phyloP scores from a whole-genome alignment of 2,888 invertebrate genomes.

The Harpagoxenus sublaevis region DNA sequence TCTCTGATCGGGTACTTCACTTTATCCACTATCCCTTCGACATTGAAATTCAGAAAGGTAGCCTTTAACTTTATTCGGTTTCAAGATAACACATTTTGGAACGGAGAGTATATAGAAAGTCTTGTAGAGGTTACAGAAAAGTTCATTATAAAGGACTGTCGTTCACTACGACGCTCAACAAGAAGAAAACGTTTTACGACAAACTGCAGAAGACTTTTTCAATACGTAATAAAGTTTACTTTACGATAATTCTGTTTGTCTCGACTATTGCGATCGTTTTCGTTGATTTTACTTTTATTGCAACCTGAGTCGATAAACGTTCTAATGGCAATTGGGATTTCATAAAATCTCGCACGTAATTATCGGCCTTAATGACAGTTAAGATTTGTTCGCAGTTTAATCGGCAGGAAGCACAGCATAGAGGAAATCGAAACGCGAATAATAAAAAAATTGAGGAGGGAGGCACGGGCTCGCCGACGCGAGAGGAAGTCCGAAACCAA shows the following conservation, averaged over 20 bases:
- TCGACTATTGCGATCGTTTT: slow-evolving; percentile 2
- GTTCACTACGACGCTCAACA: not conserved
- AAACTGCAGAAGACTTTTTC: slow-evolving; percentile 15
- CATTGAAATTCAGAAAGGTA: slow-evolving; percentile 47
- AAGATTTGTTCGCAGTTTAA: slow-evolving; percentile 77
- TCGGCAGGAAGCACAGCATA: slow-evolving; percentile 58
- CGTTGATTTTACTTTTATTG: slow-evolving; percentile 2
- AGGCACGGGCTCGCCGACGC: slow-evolving; percentile 37
- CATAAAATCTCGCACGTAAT: slow-evolving; percentile 72
- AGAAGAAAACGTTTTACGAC: slow-evolving; percentile 8
- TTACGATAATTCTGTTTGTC: slow-evolving; percentile 46
- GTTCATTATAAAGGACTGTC: slow-evolving; percentile 21
- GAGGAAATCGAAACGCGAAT: slow-evolving; percentile 66
- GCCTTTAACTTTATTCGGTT: slow-evolving; percentile 9
- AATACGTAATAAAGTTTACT: not conserved
- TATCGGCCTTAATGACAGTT: slow-evolving; percentile 71
- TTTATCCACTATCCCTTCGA: slow-evolving; percentile 20
- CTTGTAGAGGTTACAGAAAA: slow-evolving; percentile 18
- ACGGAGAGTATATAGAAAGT: not conserved
- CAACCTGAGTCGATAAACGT: slow-evolving; percentile 13
- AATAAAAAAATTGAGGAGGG: slow-evolving; percentile 56
- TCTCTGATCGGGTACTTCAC: not conserved
- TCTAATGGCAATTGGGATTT: slow-evolving; percentile 47
- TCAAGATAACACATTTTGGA: slow-evolving; percentile 20
- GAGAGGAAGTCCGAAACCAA: slow-evolving; percentile 75